Percentiles rank a stretch among this genome's conserved stretches.
phyloP scores from a whole-genome alignment of 2,797 vertebrate genomes.

The Fistularia tabacaria region DNA sequence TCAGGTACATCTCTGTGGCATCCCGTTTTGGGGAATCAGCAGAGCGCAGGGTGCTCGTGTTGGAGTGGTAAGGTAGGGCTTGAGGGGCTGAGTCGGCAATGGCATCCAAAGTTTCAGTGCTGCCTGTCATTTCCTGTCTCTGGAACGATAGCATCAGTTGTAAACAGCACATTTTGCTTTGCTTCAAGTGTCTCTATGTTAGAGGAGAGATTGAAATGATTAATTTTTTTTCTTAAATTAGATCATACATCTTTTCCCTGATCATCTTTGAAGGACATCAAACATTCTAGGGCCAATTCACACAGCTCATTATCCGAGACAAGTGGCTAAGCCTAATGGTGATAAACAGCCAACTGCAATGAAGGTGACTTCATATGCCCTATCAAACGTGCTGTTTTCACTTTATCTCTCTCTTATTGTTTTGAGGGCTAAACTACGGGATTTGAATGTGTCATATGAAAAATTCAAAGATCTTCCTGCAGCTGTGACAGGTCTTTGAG shows the following conservation, averaged over 20 bases:
- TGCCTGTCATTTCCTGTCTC: slow-evolving; percentile 83
- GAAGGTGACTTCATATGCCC: slow-evolving; percentile 37
- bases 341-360: slow-evolving; percentile 29
- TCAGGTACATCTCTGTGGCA: slow-evolving; percentile 91
- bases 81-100: slow-evolving; percentile 73
- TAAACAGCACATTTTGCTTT: not conserved
- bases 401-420: slow-evolving; percentile 29
- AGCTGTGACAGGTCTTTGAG: slow-evolving; percentile 35
- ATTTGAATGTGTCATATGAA: slow-evolving; percentile 23
- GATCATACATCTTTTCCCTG: slow-evolving; percentile 5
- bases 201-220: too few species aligned
- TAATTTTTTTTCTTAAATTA: not conserved
- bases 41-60: slow-evolving; percentile 75
- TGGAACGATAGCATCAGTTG: slow-evolving; percentile 30
- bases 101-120: slow-evolving; percentile 77
- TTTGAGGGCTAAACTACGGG: slow-evolving; percentile 16
- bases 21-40: slow-evolving; percentile 87
- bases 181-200: not conserved
- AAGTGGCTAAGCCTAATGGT: slow-evolving; percentile 15
- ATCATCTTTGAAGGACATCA: slow-evolving; percentile 19
- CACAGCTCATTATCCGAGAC: slow-evolving; percentile 34
- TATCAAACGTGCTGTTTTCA: slow-evolving; percentile 15
- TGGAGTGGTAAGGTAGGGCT: slow-evolving; percentile 89
- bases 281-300: slow-evolving; percentile 13
- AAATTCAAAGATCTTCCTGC: slow-evolving; percentile 36